Conservation (phyloP, 1,140 invertebrate species). For the Hylaeus volcanicus region DNA sequence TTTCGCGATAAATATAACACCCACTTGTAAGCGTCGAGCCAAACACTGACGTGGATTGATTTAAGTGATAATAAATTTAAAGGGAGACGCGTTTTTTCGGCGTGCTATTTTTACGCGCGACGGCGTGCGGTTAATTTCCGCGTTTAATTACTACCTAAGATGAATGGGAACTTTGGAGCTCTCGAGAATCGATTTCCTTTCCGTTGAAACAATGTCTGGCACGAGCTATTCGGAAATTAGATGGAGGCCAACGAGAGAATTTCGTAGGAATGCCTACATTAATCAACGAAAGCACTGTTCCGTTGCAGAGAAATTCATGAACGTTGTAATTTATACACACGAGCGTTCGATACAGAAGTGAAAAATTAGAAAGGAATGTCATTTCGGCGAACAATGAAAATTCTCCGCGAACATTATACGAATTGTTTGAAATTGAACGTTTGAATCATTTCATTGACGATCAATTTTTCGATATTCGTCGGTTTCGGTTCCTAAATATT, state of each 20-base stretch:
- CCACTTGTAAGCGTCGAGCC: too few species aligned
- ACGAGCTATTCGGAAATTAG: conserved; percentile 31
- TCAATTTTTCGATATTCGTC: too few species aligned
- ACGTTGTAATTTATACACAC: conserved; percentile 31
- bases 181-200: conserved; percentile 53
- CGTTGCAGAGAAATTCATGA: conserved; percentile 3
- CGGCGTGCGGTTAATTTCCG: conserved; percentile 1
- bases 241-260: conserved; percentile 33
- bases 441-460: too few species aligned
- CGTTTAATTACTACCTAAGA: conserved; percentile 45
- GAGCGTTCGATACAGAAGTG: neutral
- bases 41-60: neutral
- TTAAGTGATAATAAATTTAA: neutral
- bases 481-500: too few species aligned
- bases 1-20: too few species aligned
- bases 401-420: too few species aligned
- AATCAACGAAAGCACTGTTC: conserved; percentile 40
- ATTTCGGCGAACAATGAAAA: too few species aligned
- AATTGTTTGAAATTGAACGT: too few species aligned
- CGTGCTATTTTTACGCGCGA: neutral
- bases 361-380: too few species aligned
- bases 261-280: conserved; percentile 43
- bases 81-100: neutral
- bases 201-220: conserved; percentile 38
- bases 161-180: conserved; percentile 24